Percentiles rank a stretch among this genome's conserved stretches.
Conservation (phyloP, 2,113 vertebrate species). For the Labeo catla region DNA sequence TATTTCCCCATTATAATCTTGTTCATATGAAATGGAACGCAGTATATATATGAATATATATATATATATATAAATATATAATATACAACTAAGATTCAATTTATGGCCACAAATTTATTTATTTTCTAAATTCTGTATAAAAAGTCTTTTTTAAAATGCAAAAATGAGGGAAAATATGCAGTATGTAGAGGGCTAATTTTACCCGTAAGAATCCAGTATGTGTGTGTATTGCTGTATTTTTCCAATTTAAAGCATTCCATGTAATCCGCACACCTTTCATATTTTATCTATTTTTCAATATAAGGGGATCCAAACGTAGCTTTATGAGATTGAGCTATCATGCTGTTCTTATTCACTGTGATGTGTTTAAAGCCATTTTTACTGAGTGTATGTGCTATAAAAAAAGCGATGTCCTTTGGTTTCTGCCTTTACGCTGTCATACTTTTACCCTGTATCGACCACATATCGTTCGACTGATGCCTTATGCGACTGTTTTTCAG, state of each 20-base stretch:
- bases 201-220: slow-evolving; percentile 59
- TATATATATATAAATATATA: slow-evolving; percentile 53
- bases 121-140: slow-evolving; percentile 82
- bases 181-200: slow-evolving; percentile 63
- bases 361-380: slow-evolving; percentile 59
- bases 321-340: slow-evolving; percentile 61
- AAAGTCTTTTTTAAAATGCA: slow-evolving; percentile 70
- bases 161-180: slow-evolving; percentile 73
- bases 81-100: slow-evolving; percentile 69
- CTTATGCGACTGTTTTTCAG: neutral
- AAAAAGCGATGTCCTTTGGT: slow-evolving; percentile 63
- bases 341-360: slow-evolving; percentile 64
- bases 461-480: slow-evolving; percentile 36
- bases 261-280: slow-evolving; percentile 63
- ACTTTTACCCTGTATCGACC: slow-evolving; percentile 58
- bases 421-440: slow-evolving; percentile 61
- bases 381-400: slow-evolving; percentile 51
- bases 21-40: slow-evolving; percentile 74
- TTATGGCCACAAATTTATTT: slow-evolving; percentile 81
- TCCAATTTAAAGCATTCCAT: slow-evolving; percentile 70
- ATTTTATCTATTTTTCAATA: slow-evolving; percentile 65
- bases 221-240: slow-evolving; percentile 55
- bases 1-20: slow-evolving; percentile 61
- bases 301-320: slow-evolving; percentile 46
- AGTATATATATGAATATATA: slow-evolving; percentile 60